A percentile compares a stretch with the other conserved stretches of the same genome.
phyloP scores from a whole-genome alignment of 2,888 invertebrate genomes.

The Andricus curvator region DNA sequence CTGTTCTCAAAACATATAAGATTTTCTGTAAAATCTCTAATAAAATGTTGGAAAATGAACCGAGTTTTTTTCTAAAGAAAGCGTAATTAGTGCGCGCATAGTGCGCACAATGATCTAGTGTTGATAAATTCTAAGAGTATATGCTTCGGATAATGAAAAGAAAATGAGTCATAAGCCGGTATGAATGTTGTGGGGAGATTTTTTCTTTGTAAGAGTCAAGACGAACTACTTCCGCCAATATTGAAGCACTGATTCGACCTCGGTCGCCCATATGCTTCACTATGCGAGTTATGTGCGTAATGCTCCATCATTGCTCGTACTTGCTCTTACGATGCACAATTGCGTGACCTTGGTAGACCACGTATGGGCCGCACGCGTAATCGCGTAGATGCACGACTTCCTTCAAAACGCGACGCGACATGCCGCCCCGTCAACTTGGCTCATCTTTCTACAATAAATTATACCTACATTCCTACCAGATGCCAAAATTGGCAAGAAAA shows the following conservation, averaged over 20 bases:
- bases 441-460: not conserved
- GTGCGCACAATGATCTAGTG: too few species aligned
- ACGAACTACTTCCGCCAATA: not conserved
- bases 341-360: constrained; percentile 67
- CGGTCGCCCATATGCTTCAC: constrained; percentile 48
- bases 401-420: not conserved
- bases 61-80: too few species aligned
- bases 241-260: constrained; percentile 43
- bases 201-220: not conserved
- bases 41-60: too few species aligned
- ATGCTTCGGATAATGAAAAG: too few species aligned
- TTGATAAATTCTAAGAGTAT: too few species aligned
- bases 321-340: constrained; percentile 62
- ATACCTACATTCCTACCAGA: not conserved
- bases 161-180: not conserved
- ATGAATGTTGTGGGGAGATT: not conserved
- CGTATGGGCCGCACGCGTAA: constrained; percentile 59
- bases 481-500: constrained; percentile 7
- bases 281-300: constrained; percentile 56
- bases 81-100: too few species aligned
- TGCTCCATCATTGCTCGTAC: constrained; percentile 47
- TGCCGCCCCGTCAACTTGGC: not conserved
- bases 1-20: too few species aligned
- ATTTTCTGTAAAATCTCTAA: too few species aligned
- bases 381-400: not conserved